Percentiles rank a stretch among this genome's conserved stretches.
Conservation (phyloP, 2,888 invertebrate genomes). For the Mimachlamys varia region DNA sequence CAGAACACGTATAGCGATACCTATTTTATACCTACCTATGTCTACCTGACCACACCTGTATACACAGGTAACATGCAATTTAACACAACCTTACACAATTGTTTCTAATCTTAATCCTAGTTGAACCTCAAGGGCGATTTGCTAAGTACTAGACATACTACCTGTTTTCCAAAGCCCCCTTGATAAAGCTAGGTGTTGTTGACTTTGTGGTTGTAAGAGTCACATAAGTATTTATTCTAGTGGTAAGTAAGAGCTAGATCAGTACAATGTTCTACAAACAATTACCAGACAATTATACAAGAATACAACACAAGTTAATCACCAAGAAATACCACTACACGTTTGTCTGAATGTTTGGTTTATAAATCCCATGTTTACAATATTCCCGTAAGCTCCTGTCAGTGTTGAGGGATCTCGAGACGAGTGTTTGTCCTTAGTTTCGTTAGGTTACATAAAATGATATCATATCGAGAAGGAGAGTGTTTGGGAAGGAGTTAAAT, state of each 20-base stretch:
- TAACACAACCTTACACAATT: neutral
- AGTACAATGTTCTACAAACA: neutral
- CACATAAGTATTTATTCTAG: neutral
- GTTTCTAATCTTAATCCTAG: neutral
- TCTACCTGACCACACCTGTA: neutral
- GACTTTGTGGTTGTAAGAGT: neutral
- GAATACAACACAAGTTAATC: neutral
- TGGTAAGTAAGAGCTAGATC: neutral
- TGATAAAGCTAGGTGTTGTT: neutral
- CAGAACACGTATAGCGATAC: neutral
- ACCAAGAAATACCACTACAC: neutral
- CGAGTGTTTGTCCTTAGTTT: too few species aligned
- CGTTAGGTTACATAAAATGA: too few species aligned
- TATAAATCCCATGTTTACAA: neutral
- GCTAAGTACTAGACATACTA: neutral
- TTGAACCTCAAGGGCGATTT: neutral
- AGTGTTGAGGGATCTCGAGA: too few species aligned
- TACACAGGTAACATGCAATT: conserved; percentile 26
- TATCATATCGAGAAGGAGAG: too few species aligned
- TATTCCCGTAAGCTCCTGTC: too few species aligned
- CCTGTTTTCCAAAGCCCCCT: neutral
- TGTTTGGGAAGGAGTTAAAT: too few species aligned
- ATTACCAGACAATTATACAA: neutral
- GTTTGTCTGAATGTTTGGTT: neutral
- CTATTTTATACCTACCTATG: neutral